Conservation (phyloP, 2,113 vertebrate genomes). For the Pleuronectes platessa region DNA sequence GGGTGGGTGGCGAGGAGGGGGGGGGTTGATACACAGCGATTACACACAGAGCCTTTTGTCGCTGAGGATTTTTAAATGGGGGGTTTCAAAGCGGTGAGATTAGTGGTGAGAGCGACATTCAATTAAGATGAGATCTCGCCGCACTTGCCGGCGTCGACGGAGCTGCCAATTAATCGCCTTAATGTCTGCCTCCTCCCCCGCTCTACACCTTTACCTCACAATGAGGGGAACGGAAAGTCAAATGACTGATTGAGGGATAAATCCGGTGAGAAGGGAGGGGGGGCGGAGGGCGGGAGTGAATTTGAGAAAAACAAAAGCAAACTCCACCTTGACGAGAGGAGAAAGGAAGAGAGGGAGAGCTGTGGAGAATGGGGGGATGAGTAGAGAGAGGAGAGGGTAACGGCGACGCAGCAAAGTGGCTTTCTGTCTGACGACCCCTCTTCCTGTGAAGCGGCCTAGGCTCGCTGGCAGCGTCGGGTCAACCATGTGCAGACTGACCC, state of each 20-base stretch:
- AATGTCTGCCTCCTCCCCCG: conserved; percentile 66
- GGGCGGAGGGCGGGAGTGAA: background rate
- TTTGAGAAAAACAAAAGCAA: conserved; percentile 16
- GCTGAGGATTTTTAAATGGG: conserved; percentile 68
- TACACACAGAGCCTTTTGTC: conserved; percentile 76
- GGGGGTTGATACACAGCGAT: conserved; percentile 54
- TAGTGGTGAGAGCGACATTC: conserved; percentile 80
- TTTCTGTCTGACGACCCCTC: conserved; percentile 27
- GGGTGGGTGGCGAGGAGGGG: conserved; percentile 38
- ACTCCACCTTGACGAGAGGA: conserved; percentile 11
- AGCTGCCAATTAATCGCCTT: conserved; percentile 80
- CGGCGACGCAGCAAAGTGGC: conserved; percentile 15
- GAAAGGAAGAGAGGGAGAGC: background rate
- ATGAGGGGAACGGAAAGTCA: conserved; percentile 38
- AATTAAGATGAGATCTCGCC: conserved; percentile 82
- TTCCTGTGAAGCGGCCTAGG: conserved; percentile 61
- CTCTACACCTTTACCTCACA: conserved; percentile 66
- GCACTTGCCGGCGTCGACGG: conserved; percentile 26
- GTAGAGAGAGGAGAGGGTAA: background rate
- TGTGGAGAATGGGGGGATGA: background rate
- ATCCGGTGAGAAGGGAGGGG: background rate
- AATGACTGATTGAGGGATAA: conserved; percentile 63
- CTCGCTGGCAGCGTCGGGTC: conserved; percentile 43
- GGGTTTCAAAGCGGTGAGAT: conserved; percentile 73
- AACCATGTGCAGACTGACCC: conserved; percentile 75